Evolutionary conservation across 92 coral and sea anemone genomes (phyloP).

Genomic region (Actinernus sp.): DNA sequence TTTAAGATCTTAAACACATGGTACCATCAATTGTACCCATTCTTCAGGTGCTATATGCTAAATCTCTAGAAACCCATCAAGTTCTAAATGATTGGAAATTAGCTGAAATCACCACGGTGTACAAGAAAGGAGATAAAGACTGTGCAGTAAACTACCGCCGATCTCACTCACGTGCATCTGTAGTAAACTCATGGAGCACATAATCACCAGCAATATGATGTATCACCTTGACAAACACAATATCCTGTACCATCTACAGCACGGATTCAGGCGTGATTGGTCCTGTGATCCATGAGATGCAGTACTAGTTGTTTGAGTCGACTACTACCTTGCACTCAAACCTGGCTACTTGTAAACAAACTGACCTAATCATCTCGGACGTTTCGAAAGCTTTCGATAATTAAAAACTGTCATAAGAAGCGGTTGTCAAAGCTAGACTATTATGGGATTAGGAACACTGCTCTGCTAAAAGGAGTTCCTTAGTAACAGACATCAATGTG

Average conservation of each 20-base stretch:
- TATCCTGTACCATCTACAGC: conserved; percentile 8
- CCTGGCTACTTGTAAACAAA: too few relatives aligned
- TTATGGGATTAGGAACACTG: too few relatives aligned
- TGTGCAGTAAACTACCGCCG: conserved; percentile 9
- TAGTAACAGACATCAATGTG: too few relatives aligned
- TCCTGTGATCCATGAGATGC: too few relatives aligned
- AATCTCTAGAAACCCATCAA: conserved; percentile 7
- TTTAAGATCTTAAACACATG: conserved; percentile 15
- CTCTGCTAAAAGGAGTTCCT: too few relatives aligned
- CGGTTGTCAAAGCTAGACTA: too few relatives aligned
- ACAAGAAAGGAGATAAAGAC: conserved; percentile 10
- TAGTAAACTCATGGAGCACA: conserved; percentile 9
- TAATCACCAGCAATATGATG: conserved; percentile 18
- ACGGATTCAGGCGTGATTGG: conserved; percentile 4
- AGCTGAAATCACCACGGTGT: conserved; percentile 6
- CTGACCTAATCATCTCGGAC: too few relatives aligned
- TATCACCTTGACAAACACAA: too few relatives aligned
- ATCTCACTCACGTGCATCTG: conserved; percentile 12
- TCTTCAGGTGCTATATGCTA: conserved; percentile 7
- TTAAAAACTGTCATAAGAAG: too few relatives aligned
- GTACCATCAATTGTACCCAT: conserved; percentile 7
- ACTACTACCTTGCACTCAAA: too few relatives aligned
- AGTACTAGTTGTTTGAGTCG: too few relatives aligned
- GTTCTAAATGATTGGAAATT: conserved; percentile 8
- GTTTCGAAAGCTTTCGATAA: too few relatives aligned